phyloP scores from a whole-genome alignment of 2,113 vertebrate species.

The Bolborhynchus lineola region DNA sequence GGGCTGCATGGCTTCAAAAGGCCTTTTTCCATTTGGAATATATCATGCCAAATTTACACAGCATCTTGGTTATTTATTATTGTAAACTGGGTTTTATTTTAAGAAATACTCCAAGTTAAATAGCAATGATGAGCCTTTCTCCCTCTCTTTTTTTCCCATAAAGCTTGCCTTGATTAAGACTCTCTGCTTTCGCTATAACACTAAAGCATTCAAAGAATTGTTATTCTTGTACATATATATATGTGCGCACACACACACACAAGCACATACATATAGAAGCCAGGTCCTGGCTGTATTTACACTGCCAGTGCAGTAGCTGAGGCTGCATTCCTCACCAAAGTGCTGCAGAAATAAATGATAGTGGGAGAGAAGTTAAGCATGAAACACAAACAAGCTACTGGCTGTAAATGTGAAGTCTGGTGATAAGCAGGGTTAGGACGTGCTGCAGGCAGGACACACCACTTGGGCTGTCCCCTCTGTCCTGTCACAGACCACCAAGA shows the following conservation, averaged over 20 bases:
- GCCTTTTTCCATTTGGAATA: neutral
- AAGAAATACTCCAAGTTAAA: neutral
- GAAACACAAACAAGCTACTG: neutral
- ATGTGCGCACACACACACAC: neutral
- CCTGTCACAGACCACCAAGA: neutral
- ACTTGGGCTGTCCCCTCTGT: neutral
- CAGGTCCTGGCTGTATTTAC: neutral
- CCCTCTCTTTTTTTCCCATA: neutral
- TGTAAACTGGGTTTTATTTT: neutral
- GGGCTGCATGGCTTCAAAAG: neutral
- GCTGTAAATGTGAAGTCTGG: neutral
- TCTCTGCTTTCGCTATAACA: neutral
- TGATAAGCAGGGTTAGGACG: neutral
- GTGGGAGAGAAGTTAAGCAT: neutral
- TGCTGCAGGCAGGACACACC: neutral
- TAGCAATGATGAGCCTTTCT: neutral
- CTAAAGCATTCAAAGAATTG: neutral
- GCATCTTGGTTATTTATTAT: neutral
- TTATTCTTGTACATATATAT: neutral
- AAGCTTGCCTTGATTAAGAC: neutral
- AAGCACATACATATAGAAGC: neutral
- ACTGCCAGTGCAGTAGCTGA: neutral
- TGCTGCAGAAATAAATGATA: neutral
- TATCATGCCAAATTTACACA: neutral
- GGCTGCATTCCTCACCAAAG: neutral